A percentile compares a stretch with the other conserved stretches of the same genome.
Conservation (phyloP, 1,140 invertebrate genomes). For the Agrilus planipennis region DNA sequence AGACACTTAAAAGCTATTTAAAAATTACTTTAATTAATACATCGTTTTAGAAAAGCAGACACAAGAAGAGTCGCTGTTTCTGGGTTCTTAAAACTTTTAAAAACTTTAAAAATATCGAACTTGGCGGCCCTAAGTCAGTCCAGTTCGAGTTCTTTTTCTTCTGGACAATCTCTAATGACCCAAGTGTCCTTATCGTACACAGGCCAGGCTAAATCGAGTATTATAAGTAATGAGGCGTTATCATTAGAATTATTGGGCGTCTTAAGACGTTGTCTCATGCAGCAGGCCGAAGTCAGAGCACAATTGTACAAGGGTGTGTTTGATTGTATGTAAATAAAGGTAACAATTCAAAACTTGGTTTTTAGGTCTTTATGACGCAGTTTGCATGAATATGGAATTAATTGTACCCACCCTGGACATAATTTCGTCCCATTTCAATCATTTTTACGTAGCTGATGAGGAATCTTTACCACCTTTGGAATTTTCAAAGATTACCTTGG, state of each 20-base stretch:
- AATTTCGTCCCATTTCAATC: slow-evolving; percentile 37
- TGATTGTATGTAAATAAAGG: neutral
- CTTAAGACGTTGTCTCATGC: slow-evolving; percentile 44
- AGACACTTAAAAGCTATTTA: neutral
- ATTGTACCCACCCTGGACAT: slow-evolving; percentile 35
- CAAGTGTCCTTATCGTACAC: slow-evolving; percentile 38
- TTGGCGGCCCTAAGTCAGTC: slow-evolving; percentile 36
- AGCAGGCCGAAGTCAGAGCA: slow-evolving; percentile 42
- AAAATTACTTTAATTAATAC: neutral
- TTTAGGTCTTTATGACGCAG: slow-evolving; percentile 35
- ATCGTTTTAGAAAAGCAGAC: slow-evolving; percentile 28
- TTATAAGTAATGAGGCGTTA: slow-evolving; percentile 39
- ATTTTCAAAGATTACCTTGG: slow-evolving; percentile 34
- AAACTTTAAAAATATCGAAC: slow-evolving; percentile 37
- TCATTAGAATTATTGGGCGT: slow-evolving; percentile 48
- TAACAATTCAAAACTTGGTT: too few species aligned
- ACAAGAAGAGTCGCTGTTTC: slow-evolving; percentile 42
- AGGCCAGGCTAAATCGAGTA: slow-evolving; percentile 21
- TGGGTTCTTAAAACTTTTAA: slow-evolving; percentile 42
- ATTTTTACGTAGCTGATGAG: slow-evolving; percentile 36
- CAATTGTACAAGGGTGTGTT: slow-evolving; percentile 42
- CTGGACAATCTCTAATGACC: slow-evolving; percentile 31
- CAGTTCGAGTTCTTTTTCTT: slow-evolving; percentile 18
- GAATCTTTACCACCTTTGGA: slow-evolving; percentile 33
- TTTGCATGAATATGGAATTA: slow-evolving; percentile 36